These are phyloP conservation scores for Amblyopsis hoosieri DNA, from an alignment of 2,797 vertebrate species.

Conservation along the genomic window DNA sequence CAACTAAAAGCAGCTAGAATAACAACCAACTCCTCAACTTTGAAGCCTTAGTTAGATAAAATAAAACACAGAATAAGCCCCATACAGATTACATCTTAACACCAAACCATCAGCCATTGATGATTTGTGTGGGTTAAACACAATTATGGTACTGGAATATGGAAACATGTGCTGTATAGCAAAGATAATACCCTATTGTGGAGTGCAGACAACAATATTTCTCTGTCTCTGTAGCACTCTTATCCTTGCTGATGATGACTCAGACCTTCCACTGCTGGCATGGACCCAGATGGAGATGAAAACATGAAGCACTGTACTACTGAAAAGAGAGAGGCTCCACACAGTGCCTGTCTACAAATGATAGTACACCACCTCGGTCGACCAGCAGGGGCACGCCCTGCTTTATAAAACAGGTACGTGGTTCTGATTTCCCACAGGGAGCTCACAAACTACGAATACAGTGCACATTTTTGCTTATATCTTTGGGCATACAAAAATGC, in stretches of 20 bases:
- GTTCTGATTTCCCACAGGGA: background rate
- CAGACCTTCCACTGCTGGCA: constrained; percentile 58
- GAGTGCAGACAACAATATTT: constrained; percentile 7
- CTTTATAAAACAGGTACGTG: constrained; percentile 1
- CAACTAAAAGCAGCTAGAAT: constrained; percentile 48
- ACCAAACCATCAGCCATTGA: background rate
- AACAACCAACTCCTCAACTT: constrained; percentile 18
- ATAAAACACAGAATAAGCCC: no score
- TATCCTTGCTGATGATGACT: constrained; percentile 46
- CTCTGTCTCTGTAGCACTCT: constrained; percentile 12
- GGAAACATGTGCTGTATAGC: background rate
- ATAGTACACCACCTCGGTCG: background rate
- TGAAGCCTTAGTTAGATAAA: background rate
- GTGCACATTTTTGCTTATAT: background rate
- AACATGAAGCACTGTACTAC: constrained; percentile 34
- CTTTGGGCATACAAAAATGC: background rate
- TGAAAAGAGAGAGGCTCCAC: constrained; percentile 5
- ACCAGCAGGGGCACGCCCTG: constrained; percentile 32
- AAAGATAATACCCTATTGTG: constrained; percentile 5
- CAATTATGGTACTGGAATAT: background rate
- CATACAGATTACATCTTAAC: no score
- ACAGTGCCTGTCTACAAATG: background rate
- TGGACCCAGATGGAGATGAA: constrained; percentile 33
- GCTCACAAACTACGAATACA: background rate
- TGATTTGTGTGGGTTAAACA: background rate